Percentiles rank a stretch among this genome's conserved stretches.
These are phyloP conservation scores for Chrysolina americana DNA, from an alignment of 2,888 invertebrate species.

Conservation along the genomic window DNA sequence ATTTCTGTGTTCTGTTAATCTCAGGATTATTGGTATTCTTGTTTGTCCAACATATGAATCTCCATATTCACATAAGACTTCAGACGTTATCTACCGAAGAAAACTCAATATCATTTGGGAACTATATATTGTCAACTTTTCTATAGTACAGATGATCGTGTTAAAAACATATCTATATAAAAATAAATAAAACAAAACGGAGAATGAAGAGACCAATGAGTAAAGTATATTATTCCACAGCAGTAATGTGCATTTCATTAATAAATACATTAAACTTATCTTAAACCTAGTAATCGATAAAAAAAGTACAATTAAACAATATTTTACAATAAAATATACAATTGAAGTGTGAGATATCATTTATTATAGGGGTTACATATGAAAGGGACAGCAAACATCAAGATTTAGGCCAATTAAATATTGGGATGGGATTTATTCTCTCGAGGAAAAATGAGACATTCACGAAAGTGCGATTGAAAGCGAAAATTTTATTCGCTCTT, in stretches of 20 bases:
- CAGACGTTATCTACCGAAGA: neutral
- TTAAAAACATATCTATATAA: constrained; percentile 9
- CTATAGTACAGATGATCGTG: constrained; percentile 10
- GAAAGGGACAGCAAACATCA: constrained; percentile 4
- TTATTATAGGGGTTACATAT: neutral
- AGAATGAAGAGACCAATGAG: neutral
- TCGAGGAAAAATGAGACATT: neutral
- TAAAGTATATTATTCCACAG: neutral
- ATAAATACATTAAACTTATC: constrained; percentile 8
- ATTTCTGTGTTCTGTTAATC: no score
- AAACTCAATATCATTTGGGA: constrained; percentile 12
- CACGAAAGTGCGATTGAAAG: no score
- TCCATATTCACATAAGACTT: constrained; percentile 2
- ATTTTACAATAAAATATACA: constrained; percentile 18
- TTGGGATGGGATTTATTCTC: neutral
- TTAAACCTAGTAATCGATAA: constrained; percentile 1
- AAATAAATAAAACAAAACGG: constrained; percentile 29
- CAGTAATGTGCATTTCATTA: neutral
- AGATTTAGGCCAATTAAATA: neutral
- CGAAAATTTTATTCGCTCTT: no score
- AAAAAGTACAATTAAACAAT: constrained; percentile 16
- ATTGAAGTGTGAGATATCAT: neutral
- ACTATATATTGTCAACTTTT: constrained; percentile 29
- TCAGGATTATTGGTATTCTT: no score
- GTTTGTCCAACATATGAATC: no score